Conservation (phyloP, 1,140 invertebrate genomes). For the Eupristina koningsbergeri region DNA sequence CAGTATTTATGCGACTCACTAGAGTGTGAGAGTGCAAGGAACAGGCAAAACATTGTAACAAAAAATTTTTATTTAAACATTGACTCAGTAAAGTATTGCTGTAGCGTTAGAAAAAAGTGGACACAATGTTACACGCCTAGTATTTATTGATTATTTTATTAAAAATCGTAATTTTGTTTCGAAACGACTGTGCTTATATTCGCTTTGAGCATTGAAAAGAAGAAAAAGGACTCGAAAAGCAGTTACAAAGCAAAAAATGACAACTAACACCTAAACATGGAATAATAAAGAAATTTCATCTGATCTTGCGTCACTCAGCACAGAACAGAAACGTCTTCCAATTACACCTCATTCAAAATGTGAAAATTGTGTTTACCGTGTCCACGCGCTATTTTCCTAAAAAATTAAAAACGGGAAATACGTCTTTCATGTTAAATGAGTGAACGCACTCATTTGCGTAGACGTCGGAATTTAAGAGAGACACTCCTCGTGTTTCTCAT, state of each 20-base stretch:
- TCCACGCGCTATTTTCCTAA: not conserved
- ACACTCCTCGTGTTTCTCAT: conserved; percentile 8
- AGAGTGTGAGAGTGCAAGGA: too few relatives aligned
- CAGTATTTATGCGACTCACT: too few relatives aligned
- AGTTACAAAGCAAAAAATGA: not conserved
- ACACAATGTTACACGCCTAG: too few relatives aligned
- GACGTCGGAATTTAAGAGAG: conserved; percentile 31
- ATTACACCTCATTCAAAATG: not conserved
- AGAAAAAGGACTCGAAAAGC: not conserved
- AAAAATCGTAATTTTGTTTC: not conserved
- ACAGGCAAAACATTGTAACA: too few relatives aligned
- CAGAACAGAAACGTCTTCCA: conserved; percentile 3
- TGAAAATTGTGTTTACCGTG: not conserved
- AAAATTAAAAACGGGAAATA: not conserved
- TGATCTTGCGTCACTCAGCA: not conserved
- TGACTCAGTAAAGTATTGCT: too few relatives aligned
- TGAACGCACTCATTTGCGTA: conserved; percentile 33
- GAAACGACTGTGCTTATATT: not conserved
- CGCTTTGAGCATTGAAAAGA: not conserved
- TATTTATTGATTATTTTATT: too few relatives aligned
- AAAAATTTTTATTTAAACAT: too few relatives aligned
- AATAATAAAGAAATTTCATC: not conserved
- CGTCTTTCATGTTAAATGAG: conserved; percentile 16
- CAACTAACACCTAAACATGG: not conserved
- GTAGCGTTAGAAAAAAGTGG: too few relatives aligned